phyloP scores from a whole-genome alignment of 1,140 invertebrate species.

The Drosophila paulistorum region DNA sequence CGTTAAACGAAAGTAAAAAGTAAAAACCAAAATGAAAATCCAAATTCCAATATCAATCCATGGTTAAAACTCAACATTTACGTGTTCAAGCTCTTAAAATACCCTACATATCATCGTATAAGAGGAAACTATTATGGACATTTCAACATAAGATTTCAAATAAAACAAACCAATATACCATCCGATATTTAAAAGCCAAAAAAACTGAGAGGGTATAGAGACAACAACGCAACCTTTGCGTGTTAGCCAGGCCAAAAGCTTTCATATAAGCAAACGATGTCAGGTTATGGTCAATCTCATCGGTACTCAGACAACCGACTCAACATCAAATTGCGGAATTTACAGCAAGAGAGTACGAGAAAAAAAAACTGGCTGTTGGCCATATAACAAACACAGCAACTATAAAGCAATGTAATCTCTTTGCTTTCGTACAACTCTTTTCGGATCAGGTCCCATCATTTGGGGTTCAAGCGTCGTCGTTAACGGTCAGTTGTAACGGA shows the following conservation, averaged over 20 bases:
- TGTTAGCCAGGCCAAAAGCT: background rate
- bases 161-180: background rate
- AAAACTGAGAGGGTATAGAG: background rate
- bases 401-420: slow-evolving; percentile 26
- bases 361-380: slow-evolving; percentile 45
- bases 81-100: background rate
- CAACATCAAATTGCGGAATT: slow-evolving; percentile 57
- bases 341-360: slow-evolving; percentile 43
- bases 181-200: background rate
- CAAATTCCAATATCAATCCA: slow-evolving; percentile 41
- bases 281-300: slow-evolving; percentile 16
- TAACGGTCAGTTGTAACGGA: slow-evolving; percentile 54
- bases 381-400: slow-evolving; percentile 31
- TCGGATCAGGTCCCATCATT: slow-evolving; percentile 46
- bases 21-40: slow-evolving; percentile 59
- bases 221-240: background rate
- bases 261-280: background rate
- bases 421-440: slow-evolving; percentile 67
- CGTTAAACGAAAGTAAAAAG: slow-evolving; percentile 72
- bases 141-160: too few species aligned
- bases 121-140: background rate
- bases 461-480: slow-evolving; percentile 53
- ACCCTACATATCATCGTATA: background rate
- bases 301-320: slow-evolving; percentile 2
- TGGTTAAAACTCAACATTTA: too few species aligned